Conservation (phyloP, 2,888 invertebrate species). For the Phragmatobia fuliginosa region DNA sequence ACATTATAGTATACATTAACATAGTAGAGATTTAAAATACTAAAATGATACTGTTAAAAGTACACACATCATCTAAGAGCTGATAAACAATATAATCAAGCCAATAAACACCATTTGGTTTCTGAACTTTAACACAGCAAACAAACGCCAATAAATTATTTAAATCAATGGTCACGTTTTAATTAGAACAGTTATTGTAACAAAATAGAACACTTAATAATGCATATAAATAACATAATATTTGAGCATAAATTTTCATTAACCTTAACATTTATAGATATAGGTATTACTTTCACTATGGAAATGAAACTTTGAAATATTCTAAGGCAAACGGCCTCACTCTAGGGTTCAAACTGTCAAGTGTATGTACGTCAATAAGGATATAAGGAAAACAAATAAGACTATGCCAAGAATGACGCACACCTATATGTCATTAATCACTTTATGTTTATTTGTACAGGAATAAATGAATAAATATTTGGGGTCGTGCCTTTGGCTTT, state of each 20-base stretch:
- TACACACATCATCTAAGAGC: not conserved
- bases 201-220: not conserved
- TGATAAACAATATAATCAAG: not conserved
- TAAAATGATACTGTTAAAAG: not conserved
- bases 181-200: no score
- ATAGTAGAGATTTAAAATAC: not conserved
- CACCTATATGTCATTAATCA: not conserved
- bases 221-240: constrained; percentile 1
- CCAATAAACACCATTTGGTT: not conserved
- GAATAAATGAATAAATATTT: not conserved
- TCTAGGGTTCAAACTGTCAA: not conserved
- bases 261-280: not conserved
- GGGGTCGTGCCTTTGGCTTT: no score
- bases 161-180: not conserved
- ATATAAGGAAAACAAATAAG: constrained; percentile 19
- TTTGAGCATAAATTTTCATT: not conserved
- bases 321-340: not conserved
- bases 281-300: not conserved
- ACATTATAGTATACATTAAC: not conserved
- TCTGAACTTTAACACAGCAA: not conserved
- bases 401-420: constrained; percentile 1
- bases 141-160: not conserved
- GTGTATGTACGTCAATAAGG: constrained; percentile 3
- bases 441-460: constrained; percentile 9
- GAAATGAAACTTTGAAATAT: not conserved